phyloP scores from a whole-genome alignment of 2,797 vertebrate species.

The Lophius americanus region DNA sequence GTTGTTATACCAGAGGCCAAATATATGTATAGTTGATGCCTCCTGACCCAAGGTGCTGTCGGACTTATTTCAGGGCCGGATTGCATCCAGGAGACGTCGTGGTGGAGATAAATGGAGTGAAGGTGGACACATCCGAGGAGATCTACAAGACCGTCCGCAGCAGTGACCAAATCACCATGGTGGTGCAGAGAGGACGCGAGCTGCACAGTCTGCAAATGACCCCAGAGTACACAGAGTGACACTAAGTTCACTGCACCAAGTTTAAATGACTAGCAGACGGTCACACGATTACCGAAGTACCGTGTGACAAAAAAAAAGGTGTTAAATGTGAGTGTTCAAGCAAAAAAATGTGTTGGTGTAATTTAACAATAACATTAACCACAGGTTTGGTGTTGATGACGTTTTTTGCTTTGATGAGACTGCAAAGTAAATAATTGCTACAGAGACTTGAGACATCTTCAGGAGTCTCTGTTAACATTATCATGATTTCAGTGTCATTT shows the following conservation, averaged over 20 bases:
- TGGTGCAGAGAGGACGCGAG: slow-evolving; percentile 82
- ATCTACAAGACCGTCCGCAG: slow-evolving; percentile 89
- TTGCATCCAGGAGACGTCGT: slow-evolving; percentile 90
- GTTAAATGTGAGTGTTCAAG: too few species aligned
- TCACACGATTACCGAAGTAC: too few species aligned
- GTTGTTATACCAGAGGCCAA: not conserved
- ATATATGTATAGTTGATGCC: not conserved
- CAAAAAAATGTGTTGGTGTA: too few species aligned
- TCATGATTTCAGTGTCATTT: slow-evolving; percentile 2
- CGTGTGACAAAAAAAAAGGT: too few species aligned
- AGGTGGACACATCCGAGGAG: slow-evolving; percentile 86
- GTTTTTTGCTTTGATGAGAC: not conserved
- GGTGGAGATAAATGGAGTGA: slow-evolving; percentile 87
- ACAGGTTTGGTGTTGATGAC: too few species aligned
- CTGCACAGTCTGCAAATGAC: slow-evolving; percentile 85
- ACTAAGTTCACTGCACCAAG: not conserved
- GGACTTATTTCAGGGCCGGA: slow-evolving; percentile 83
- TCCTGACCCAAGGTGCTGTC: not conserved
- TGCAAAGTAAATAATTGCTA: not conserved
- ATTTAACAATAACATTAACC: too few species aligned
- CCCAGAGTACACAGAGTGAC: slow-evolving; percentile 88
- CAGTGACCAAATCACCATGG: slow-evolving; percentile 84
- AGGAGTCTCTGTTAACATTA: not conserved
- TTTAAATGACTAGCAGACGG: too few species aligned
- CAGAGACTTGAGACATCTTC: not conserved